Evolutionary conservation across 2,888 invertebrate species (phyloP), one percentile per base, ranked within the genome.

Genomic region (Atrina japonica): DNA sequence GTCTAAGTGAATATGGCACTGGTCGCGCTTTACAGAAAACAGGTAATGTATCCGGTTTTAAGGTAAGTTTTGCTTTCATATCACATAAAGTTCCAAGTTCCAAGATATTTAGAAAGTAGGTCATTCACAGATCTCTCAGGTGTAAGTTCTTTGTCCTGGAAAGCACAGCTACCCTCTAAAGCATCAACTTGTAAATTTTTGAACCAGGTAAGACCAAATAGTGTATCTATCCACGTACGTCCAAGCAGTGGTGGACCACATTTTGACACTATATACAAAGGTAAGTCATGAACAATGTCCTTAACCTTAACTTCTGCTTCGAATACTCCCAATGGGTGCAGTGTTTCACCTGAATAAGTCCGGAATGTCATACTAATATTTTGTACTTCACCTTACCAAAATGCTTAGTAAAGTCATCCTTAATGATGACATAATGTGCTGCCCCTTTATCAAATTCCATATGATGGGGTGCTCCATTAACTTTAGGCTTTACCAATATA

Each of bases 381-480:
- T 59, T 25, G 35, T 49, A n/a, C 21, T 25, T 25, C 27, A 59
- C 49, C 6, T 56, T 64, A 18, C 29, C 25, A 40, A 61, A 69
- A 1, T 66, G n/a, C 45, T 45, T 45, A 21, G 40, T 5, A 35
- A 41, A 68, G 21, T 72, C 74, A 2, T 16, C 5, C 45, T 69
- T 35, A 16, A 64, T 61, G 0, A 77, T 76, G 0, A 79, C 73
- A 11, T 75, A 73, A 1, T 74, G 73, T 9, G 72, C 77, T 23
- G 77, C 47, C 1, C 77, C 79, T n/a, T 75, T 79, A 43, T 77
- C 78, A 5, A 80, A 30, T 66, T 80, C 76, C 70, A n/a, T n/a
- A n/a, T n/a, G n/a, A n/a, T n/a, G n/a, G n/a, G n/a, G n/a, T n/a
- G n/a, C n/a, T n/a, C n/a, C 72, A 35, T 77, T 71, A n/a, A 79